Percentiles rank a stretch among this genome's conserved stretches.
Evolutionary conservation across 2,797 vertebrate genomes (phyloP).

Genomic region (Lemur catta): DNA sequence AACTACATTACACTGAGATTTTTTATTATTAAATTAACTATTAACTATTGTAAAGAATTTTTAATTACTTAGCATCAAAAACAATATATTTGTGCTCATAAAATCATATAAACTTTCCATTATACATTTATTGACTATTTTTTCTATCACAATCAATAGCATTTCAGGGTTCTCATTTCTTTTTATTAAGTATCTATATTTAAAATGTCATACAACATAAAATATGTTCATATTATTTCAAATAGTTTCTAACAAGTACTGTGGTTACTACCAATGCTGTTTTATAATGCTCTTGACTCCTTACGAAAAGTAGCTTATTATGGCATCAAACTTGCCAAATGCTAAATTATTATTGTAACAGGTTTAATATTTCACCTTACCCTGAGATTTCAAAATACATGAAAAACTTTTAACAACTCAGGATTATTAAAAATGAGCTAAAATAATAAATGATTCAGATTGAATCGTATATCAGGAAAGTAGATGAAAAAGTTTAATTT

Average conservation of each 20-base stretch:
- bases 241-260: background rate
- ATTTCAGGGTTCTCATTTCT: background rate
- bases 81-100: background rate
- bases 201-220: background rate
- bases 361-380: background rate
- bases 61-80: background rate
- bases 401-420: background rate
- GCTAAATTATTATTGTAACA: background rate
- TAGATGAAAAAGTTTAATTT: background rate
- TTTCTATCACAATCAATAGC: background rate
- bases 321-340: background rate
- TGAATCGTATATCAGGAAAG: background rate
- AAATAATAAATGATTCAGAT: background rate
- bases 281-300: background rate
- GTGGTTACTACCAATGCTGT: background rate
- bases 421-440: background rate
- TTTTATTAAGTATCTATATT: constrained; percentile 1
- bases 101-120: background rate
- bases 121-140: background rate
- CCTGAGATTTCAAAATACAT: background rate
- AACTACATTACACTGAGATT: background rate
- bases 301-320: background rate
- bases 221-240: background rate
- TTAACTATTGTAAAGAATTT: background rate
- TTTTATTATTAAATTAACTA: background rate